Base-by-base conservation (phyloP, 2,888 invertebrate genomes). In the Papilio demoleus region DNA sequence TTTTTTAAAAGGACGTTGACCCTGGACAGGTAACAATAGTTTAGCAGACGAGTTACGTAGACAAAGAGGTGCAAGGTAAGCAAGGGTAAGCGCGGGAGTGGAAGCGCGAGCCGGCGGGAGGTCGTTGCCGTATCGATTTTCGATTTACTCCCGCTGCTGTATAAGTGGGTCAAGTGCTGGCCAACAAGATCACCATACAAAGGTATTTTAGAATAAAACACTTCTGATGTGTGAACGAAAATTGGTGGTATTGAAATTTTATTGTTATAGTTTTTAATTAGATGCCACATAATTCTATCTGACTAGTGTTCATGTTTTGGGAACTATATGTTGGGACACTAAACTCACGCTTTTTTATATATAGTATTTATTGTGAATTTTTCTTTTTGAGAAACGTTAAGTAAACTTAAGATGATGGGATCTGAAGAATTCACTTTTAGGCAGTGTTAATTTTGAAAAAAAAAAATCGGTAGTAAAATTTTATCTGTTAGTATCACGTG, bases 81-180 rank as follows among this genome's bases (percentile, higher is more conserved):
- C 50, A 36, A 34, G 53, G 58, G 38, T 65, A 58, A 81, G 85
- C 86, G 87, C 87, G 81, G 80, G 86, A 86, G 87, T 85, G 75
- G 74, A 72, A 76, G 75, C 73, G 75, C 73, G 74, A 76, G 77
- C 77, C 83, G 84, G 82, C 81, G 84, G 67, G 77, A 75, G 80
- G 81, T 82, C 82, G 83, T 82, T 82, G 82, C 76, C 90, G 85
- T 82, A 90, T 92, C 84, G 92, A 92, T 91, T 92, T 88, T 91
- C 91, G 90, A 92, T 92, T 92, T 92, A 81, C 86, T 83, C 85
- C 81, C 84, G 78, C 79, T 83, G 53, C 27, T 53, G 83, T 85
- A 85, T 75, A 90, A 86, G 78, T 92, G 82, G 92, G 92, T 92
- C 92, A 92, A 92, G 92, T 87, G 87, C 88, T 86, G 78, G 78